Evolutionary conservation across 2,113 vertebrate species (phyloP), one percentile per base, ranked within the genome.

Genomic region (Perognathus longimembris): DNA sequence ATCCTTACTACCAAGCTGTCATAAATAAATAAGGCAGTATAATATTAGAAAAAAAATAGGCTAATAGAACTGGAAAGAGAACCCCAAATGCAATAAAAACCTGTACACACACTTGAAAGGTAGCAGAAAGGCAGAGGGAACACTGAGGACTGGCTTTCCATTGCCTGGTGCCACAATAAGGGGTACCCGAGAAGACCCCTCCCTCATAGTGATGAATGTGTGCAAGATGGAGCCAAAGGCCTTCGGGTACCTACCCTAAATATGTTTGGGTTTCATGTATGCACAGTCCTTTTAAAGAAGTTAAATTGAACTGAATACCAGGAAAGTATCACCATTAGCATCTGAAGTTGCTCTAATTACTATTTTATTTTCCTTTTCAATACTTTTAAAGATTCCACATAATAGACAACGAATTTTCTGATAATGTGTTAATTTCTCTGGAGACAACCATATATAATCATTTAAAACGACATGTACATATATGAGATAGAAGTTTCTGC

Each of bases 321-420:
- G 34, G 67, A 80, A 96, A 79, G 78, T 28, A 94, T 40, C 84
- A 93, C 38, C 78, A 88, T n/a, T 26, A 92, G 30, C 71, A 84
- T 89, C 69, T 80, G 22, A 90, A 90, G 76, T 83, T 90, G 28
- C 20, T 95, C 28, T 94, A 70, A 93, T 84, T 85, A 69, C 34
- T 61, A 89, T 95, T 95, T 95, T 95, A 95, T 95, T 96, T 71
- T 95, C 85, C 5, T 76, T 94, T 95, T 84, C 66, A 94, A 70
- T 59, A 88, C 38, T 93, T 90, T 92, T 86, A 95, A 95, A 95
- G n/a, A 59, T 10, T 76, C 50, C 40, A 93, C 69, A 87, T 73
- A 90, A 40, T 69, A 88, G 26, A 78, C 86, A 95, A 80, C 75
- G 40, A 80, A 36, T 89, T 89, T 67, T 91, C 34, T 80, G 61